Conservation (phyloP, 2,797 vertebrate genomes). For the Hydrophis major region DNA sequence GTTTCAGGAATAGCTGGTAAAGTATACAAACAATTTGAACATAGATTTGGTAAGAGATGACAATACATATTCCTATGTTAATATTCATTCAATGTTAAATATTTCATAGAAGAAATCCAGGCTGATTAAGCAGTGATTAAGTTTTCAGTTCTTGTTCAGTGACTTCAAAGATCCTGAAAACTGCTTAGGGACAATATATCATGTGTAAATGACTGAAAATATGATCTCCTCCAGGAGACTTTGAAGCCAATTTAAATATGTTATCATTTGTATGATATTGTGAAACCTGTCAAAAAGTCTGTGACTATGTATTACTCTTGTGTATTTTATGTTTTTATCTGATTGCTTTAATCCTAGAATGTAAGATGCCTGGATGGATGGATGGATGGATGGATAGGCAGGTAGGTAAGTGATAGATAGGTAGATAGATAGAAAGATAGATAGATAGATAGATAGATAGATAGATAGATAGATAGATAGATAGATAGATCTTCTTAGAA, state of each 20-base stretch:
- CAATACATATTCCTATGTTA: neutral
- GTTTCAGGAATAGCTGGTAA: neutral
- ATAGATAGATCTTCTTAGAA: neutral
- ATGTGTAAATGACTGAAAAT: neutral
- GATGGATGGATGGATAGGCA: neutral
- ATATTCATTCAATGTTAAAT: neutral
- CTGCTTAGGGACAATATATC: neutral
- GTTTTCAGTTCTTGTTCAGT: neutral
- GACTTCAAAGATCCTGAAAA: neutral
- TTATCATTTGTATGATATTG: constrained; percentile 15
- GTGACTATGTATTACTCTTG: neutral
- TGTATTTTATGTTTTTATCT: neutral
- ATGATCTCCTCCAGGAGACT: constrained; percentile 8
- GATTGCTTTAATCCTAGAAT: neutral
- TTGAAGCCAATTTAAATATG: constrained; percentile 5
- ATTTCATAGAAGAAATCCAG: neutral
- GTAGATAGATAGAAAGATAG: neutral
- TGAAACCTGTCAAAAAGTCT: constrained; percentile 13
- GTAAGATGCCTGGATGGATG: neutral
- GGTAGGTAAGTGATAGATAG: neutral
- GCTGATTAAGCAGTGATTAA: constrained; percentile 2
- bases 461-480: neutral
- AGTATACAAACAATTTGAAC: neutral
- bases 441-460: neutral
- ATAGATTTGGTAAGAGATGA: neutral